Evolutionary conservation across 1,140 invertebrate genomes (phyloP).

Genomic region (Nasonia vitripennis): DNA sequence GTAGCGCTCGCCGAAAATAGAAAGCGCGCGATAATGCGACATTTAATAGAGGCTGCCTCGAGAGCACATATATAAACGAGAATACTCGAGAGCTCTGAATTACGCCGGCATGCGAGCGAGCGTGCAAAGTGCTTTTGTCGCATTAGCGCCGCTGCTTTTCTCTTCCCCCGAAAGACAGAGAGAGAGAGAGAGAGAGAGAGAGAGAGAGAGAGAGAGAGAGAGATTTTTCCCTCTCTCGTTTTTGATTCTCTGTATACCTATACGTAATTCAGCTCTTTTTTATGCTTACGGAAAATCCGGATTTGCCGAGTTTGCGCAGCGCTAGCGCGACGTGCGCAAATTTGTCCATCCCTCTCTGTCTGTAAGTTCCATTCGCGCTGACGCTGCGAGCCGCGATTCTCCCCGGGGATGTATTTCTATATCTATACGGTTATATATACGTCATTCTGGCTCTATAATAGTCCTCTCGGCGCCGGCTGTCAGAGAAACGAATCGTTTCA

Average conservation of each 20-base stretch:
- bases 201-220: too few relatives aligned
- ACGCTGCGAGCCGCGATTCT: background rate
- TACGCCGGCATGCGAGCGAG: background rate
- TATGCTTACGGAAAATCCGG: background rate
- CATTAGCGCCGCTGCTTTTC: background rate
- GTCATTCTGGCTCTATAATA: background rate
- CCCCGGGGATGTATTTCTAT: background rate
- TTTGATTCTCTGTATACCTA: background rate
- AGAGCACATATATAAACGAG: background rate
- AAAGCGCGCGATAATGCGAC: constrained; percentile 8
- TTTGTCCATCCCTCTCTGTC: background rate
- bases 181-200: too few relatives aligned
- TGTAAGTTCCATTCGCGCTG: background rate
- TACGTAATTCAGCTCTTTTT: background rate
- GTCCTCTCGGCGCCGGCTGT: background rate
- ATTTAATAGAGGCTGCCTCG: background rate
- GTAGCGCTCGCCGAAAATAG: background rate
- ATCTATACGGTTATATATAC: background rate
- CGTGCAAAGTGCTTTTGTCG: background rate
- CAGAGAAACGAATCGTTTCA: too few relatives aligned
- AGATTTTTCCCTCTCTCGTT: background rate
- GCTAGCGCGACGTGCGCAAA: background rate
- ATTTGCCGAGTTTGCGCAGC: background rate
- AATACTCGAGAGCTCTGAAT: constrained; percentile 24
- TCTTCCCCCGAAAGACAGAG: background rate